Evolutionary conservation across 1,140 invertebrate species (phyloP).

Genomic region (Temnothorax longispinosus): DNA sequence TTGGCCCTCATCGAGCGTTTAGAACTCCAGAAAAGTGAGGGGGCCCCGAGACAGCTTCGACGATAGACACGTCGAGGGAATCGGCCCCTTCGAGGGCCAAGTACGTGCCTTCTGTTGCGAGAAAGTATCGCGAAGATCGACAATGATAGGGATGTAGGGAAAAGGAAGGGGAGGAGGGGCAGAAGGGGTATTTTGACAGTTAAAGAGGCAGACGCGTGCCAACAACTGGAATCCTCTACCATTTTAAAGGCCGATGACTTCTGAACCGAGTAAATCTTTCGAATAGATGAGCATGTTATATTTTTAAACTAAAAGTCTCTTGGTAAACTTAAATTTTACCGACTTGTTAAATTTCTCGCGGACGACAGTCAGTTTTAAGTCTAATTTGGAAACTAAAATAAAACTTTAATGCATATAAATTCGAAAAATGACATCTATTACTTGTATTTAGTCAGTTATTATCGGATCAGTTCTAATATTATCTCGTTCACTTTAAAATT

Average conservation of each 20-base stretch:
- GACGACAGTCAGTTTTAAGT: not conserved
- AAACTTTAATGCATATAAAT: not conserved
- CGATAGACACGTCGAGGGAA: slow-evolving; percentile 55
- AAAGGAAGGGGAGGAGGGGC: not conserved
- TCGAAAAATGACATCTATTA: not conserved
- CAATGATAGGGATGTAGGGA: not conserved
- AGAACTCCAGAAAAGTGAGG: slow-evolving; percentile 14
- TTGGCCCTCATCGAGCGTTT: slow-evolving; percentile 17
- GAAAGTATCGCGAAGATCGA: slow-evolving; percentile 49
- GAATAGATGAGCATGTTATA: not conserved
- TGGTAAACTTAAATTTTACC: not conserved
- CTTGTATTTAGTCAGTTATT: not conserved
- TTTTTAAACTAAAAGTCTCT: not conserved
- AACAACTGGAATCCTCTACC: slow-evolving; percentile 44
- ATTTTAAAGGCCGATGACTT: slow-evolving; percentile 1
- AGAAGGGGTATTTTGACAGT: slow-evolving; percentile 72
- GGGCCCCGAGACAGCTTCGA: slow-evolving; percentile 23
- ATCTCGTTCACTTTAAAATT: not conserved
- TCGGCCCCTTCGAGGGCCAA: not conserved
- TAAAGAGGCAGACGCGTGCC: slow-evolving; percentile 59
- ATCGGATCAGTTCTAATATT: not conserved
- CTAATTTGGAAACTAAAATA: not conserved
- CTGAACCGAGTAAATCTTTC: not conserved
- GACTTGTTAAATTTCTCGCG: not conserved
- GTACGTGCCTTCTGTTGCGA: slow-evolving; percentile 39